phyloP scores from a whole-genome alignment of 37 sponge, comb jelly and placozoan genomes.

The Beroe forskalii region DNA sequence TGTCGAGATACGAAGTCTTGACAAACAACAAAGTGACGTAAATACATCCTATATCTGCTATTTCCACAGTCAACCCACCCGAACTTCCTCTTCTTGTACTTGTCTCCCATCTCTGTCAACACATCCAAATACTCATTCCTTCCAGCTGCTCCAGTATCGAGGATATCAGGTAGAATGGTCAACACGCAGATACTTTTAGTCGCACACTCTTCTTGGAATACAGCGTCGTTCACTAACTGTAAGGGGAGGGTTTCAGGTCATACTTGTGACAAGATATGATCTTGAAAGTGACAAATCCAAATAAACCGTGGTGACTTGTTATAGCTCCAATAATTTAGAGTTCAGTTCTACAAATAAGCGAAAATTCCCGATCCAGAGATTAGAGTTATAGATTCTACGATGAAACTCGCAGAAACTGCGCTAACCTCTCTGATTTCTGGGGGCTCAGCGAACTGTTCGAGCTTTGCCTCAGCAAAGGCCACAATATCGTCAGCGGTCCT shows the following conservation, averaged over 20 bases:
- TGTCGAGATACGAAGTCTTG: no score
- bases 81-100: constrained; percentile 85
- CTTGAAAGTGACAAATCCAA: no score
- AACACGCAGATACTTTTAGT: constrained; percentile 87
- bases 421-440: constrained; percentile 90
- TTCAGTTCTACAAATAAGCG: not conserved
- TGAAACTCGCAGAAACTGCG: no score
- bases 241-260: no score
- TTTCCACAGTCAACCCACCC: no score
- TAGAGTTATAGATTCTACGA: no score
- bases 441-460: constrained; percentile 75
- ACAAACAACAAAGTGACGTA: no score
- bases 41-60: no score
- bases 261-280: no score
- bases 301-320: no score
- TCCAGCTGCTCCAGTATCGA: constrained; percentile 85
- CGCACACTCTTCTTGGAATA: constrained; percentile 77
- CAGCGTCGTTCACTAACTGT: constrained; percentile 72
- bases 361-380: no score
- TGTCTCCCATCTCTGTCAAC: constrained; percentile 72
- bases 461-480: constrained; percentile 78
- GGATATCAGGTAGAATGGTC: constrained; percentile 91
- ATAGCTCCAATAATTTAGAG: no score
- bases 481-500: constrained; percentile 84
- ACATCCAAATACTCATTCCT: constrained; percentile 74